Evolutionary conservation across 1,140 invertebrate genomes (phyloP).

Genomic region (fruit fly (Drosophila melanogaster)): DNA sequence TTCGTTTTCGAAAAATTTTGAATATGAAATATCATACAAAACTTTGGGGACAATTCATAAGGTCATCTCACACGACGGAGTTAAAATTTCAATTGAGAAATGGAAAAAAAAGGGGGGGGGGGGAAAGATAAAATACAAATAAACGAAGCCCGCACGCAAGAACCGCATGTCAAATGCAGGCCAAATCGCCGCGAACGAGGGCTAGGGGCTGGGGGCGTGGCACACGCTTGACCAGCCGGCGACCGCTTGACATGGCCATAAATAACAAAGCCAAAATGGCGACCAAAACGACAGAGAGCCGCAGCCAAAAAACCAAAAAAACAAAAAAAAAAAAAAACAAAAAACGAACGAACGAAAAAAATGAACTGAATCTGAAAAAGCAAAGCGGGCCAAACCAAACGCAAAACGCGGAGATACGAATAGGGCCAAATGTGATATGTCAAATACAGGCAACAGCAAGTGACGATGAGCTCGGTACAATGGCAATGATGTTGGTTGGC

Average conservation of each 20-base stretch:
- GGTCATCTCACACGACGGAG: conserved; percentile 1
- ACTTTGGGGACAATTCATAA: conserved; percentile 6
- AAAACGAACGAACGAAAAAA: too few relatives aligned
- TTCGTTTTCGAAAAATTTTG: conserved; percentile 4
- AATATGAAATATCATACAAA: conserved; percentile 2
- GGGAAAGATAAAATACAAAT: conserved; percentile 1
- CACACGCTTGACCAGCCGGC: conserved; percentile 62
- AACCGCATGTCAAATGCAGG: conserved; percentile 80
- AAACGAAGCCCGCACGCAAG: conserved; percentile 41
- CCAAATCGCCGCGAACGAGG: conserved; percentile 38
- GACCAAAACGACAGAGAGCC: conserved; percentile 65
- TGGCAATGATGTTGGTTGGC: conserved; percentile 39
- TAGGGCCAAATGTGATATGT: conserved; percentile 74
- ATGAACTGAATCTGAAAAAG: conserved; percentile 38
- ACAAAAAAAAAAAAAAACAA: conserved; percentile 2
- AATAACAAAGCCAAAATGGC: conserved; percentile 81
- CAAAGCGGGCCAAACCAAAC: conserved; percentile 49
- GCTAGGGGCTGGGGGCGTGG: conserved; percentile 12
- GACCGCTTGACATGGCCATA: conserved; percentile 74
- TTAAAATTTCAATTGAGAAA: conserved; percentile 34
- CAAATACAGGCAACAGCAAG: conserved; percentile 65
- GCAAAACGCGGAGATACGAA: conserved; percentile 42
- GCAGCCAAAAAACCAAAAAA: conserved; percentile 20
- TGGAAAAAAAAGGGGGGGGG: neutral
- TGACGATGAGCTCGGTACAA: conserved; percentile 48